These are phyloP conservation scores for Volucella bombylans DNA, from an alignment of 2,888 invertebrate species.

Conservation along the genomic window DNA sequence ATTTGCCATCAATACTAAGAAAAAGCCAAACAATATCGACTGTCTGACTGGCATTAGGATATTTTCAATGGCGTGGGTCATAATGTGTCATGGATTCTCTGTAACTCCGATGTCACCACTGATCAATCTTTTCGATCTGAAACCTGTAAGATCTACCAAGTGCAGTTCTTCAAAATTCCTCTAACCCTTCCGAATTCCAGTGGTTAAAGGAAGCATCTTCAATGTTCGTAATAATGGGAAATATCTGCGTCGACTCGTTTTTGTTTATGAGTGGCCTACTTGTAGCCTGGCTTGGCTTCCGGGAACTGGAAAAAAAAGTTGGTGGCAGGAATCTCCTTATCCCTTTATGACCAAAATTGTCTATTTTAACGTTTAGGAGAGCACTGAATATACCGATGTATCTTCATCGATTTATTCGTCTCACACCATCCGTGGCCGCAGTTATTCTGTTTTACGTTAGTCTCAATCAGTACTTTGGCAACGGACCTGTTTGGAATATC, in stretches of 20 bases:
- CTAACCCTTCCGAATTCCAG: constrained; percentile 25
- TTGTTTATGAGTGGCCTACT: constrained; percentile 84
- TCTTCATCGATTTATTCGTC: constrained; percentile 79
- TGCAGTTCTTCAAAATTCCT: neutral
- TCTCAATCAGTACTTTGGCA: constrained; percentile 79
- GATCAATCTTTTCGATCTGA: constrained; percentile 16
- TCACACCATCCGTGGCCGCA: constrained; percentile 83
- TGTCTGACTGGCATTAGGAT: constrained; percentile 23
- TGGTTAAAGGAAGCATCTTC: constrained; percentile 53
- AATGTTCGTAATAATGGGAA: constrained; percentile 78
- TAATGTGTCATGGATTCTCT: constrained; percentile 9
- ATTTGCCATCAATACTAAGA: constrained; percentile 28
- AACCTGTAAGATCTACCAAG: constrained; percentile 10
- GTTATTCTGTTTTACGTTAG: constrained; percentile 82
- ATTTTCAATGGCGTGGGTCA: constrained; percentile 21
- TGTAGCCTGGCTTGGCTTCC: constrained; percentile 77
- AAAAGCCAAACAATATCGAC: neutral
- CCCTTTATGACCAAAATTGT: neutral
- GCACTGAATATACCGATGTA: constrained; percentile 72
- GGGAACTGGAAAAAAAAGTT: constrained; percentile 68
- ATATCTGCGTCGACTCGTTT: constrained; percentile 85
- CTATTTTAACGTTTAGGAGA: neutral
- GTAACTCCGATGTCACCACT: constrained; percentile 38
- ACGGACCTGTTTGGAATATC: constrained; percentile 82
- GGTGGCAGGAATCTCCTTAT: too few species aligned